phyloP scores from a whole-genome alignment of 2,113 vertebrate genomes.

The Hemiprocne comata region DNA sequence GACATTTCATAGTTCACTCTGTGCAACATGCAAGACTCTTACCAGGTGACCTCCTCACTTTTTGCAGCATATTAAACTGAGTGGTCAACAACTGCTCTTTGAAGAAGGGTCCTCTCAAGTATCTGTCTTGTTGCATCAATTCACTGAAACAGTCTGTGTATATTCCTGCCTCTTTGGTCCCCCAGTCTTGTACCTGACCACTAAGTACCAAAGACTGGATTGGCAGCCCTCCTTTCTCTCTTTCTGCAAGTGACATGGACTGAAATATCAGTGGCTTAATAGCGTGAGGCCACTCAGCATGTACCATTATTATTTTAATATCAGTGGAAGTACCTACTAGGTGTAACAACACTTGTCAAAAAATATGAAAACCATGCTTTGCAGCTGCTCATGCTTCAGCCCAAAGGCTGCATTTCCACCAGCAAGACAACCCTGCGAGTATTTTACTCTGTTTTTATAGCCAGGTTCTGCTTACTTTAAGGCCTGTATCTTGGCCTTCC shows the following conservation, averaged over 20 bases:
- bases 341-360: not conserved
- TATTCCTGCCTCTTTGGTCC: not conserved
- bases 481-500: not conserved
- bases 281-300: not conserved
- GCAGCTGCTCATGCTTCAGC: not conserved
- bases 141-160: not conserved
- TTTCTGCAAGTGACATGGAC: not conserved
- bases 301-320: not conserved
- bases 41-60: not conserved
- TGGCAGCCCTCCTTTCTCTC: not conserved
- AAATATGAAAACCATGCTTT: not conserved
- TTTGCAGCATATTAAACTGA: not conserved
- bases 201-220: not conserved
- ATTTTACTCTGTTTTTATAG: not conserved
- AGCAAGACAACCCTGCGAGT: not conserved
- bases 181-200: not conserved
- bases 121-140: not conserved
- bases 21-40: accelerated
- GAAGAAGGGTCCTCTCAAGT: not conserved
- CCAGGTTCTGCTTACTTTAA: not conserved
- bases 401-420: not conserved
- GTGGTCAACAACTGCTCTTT: not conserved
- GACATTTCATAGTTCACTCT: not conserved
- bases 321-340: not conserved
- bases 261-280: not conserved